Evolutionary conservation across 2,113 vertebrate genomes (phyloP).

Genomic region (Seriola quinqueradiata): DNA sequence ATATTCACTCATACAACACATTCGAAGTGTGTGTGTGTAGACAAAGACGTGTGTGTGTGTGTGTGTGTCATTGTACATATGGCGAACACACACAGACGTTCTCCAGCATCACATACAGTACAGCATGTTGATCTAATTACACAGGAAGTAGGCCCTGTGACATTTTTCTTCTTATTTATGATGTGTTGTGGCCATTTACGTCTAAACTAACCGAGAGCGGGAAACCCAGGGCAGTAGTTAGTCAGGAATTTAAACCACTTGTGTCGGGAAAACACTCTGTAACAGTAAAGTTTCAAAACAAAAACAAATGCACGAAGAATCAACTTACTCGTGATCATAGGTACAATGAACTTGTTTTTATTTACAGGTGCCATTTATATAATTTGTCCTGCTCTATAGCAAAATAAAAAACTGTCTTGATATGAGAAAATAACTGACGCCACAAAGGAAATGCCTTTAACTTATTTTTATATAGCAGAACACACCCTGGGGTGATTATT

Average conservation of each 20-base stretch:
- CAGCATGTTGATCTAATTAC: conserved; percentile 82
- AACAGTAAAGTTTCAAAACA: conserved; percentile 35
- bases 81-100: conserved; percentile 67
- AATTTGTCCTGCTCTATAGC: too few species aligned
- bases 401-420: neutral
- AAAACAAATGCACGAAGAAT: conserved; percentile 27
- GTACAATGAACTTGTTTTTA: neutral
- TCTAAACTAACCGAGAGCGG: conserved; percentile 64
- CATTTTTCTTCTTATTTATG: conserved; percentile 82
- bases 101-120: conserved; percentile 60
- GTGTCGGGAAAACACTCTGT: conserved; percentile 35
- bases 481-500: neutral
- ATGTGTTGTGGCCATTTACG: conserved; percentile 75
- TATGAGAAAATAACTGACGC: neutral
- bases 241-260: conserved; percentile 68
- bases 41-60: conserved; percentile 27
- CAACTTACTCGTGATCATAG: neutral
- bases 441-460: neutral
- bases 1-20: conserved; percentile 46
- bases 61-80: conserved; percentile 61
- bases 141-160: conserved; percentile 77
- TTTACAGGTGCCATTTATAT: neutral
- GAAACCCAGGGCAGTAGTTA: conserved; percentile 74
- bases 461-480: neutral
- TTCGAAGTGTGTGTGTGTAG: conserved; percentile 33